Evolutionary conservation across 2,113 vertebrate species (phyloP).

Genomic region (Prolemur simus): DNA sequence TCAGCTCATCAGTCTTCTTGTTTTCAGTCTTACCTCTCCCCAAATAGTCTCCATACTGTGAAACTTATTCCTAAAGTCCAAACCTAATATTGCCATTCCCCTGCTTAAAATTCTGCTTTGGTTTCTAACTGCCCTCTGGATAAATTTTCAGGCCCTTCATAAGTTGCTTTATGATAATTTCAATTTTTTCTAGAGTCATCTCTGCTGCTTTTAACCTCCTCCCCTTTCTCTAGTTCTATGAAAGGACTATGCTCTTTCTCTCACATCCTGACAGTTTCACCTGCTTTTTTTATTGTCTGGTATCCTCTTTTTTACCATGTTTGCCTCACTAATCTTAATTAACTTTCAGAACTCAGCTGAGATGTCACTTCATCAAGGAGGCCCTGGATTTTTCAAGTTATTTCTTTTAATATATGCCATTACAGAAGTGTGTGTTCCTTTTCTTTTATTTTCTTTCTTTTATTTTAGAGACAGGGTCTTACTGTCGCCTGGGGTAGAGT

Average conservation of each 20-base stretch:
- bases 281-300: background rate
- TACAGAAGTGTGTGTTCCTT: background rate
- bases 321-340: background rate
- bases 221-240: background rate
- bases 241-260: background rate
- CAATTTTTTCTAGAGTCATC: background rate
- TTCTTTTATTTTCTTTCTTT: background rate
- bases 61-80: background rate
- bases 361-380: slow-evolving; percentile 23
- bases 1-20: background rate
- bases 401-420: background rate
- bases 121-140: background rate
- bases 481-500: too few species aligned
- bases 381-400: background rate
- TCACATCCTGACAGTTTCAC: background rate
- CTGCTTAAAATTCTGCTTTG: slow-evolving; percentile 26
- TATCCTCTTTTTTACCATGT: background rate
- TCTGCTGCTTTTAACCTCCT: background rate
- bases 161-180: background rate
- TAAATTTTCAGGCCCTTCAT: background rate
- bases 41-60: background rate
- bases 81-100: background rate
- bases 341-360: background rate
- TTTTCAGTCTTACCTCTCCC: background rate
- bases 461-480: too few species aligned